These are phyloP conservation scores for Rhopalosiphum maidis DNA, from an alignment of 1,140 invertebrate species.

Conservation along the genomic window DNA sequence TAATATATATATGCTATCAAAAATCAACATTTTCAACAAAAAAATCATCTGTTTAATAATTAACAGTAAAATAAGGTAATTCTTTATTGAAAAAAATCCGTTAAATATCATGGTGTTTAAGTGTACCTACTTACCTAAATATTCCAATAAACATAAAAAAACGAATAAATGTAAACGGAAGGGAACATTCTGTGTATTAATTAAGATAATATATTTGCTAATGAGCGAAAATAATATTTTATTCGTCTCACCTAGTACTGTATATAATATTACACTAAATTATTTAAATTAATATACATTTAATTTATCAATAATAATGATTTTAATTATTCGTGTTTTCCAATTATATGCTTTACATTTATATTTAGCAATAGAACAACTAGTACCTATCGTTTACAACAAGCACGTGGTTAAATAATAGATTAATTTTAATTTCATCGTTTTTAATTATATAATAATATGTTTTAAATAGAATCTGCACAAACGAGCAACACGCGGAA, in stretches of 20 bases:
- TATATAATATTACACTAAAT: not conserved
- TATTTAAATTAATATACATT: not conserved
- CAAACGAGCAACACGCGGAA: not conserved
- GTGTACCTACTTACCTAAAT: not conserved
- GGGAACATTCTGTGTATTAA: not conserved
- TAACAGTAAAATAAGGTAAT: no score
- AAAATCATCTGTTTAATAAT: no score
- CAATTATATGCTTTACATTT: not conserved
- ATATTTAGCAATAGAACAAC: not conserved
- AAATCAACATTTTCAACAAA: no score
- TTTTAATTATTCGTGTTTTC: not conserved
- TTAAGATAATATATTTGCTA: not conserved
- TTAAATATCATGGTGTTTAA: no score
- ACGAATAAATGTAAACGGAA: not conserved
- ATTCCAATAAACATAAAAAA: no score
- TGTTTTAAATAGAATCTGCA: not conserved
- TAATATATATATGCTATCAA: no score
- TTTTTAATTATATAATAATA: not conserved
- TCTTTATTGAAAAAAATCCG: no score
- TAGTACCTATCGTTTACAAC: not conserved
- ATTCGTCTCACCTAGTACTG: not conserved
- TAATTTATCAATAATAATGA: not conserved
- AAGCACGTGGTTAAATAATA: not conserved
- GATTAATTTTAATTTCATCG: slow-evolving; percentile 1
- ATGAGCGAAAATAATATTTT: not conserved